A percentile compares a stretch with the other conserved stretches of the same genome.
These are phyloP conservation scores for Ptychochromis oligacanthus DNA, from an alignment of 2,113 vertebrate species.

Conservation along the genomic window DNA sequence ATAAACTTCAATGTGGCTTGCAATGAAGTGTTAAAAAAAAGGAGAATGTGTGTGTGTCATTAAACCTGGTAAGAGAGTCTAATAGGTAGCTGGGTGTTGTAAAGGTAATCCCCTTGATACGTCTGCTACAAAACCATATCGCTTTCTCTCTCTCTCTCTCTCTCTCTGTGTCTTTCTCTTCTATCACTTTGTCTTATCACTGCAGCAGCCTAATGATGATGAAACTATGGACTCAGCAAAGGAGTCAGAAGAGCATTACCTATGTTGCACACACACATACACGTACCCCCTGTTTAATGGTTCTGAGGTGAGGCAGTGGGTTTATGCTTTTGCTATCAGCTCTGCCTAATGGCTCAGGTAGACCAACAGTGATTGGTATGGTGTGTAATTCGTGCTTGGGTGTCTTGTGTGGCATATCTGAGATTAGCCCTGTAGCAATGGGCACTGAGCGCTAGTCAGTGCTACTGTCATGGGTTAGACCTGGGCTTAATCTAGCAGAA, in stretches of 20 bases:
- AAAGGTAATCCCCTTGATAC: slow-evolving; percentile 66
- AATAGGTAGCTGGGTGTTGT: slow-evolving; percentile 56
- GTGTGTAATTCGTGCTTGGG: slow-evolving; percentile 24
- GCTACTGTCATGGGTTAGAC: background rate
- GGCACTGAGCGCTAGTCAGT: background rate
- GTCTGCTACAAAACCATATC: slow-evolving; percentile 43
- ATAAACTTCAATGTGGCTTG: background rate
- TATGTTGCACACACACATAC: slow-evolving; percentile 23
- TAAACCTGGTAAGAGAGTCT: slow-evolving; percentile 48
- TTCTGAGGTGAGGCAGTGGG: slow-evolving; percentile 27
- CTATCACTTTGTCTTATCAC: slow-evolving; percentile 71
- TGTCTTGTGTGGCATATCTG: slow-evolving; percentile 11
- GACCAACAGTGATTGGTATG: slow-evolving; percentile 41
- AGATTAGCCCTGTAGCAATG: slow-evolving; percentile 4
- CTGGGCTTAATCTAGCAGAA: background rate
- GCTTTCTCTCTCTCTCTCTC: slow-evolving; percentile 38
- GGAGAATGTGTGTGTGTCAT: slow-evolving; percentile 18
- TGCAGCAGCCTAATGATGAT: slow-evolving; percentile 75
- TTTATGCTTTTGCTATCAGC: slow-evolving; percentile 51
- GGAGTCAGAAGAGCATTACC: slow-evolving; percentile 67
- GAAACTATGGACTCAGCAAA: slow-evolving; percentile 74
- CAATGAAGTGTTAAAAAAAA: slow-evolving; percentile 4
- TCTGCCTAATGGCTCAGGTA: slow-evolving; percentile 40
- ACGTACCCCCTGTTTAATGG: slow-evolving; percentile 13
- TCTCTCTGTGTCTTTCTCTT: slow-evolving; percentile 33